These are phyloP conservation scores for Netelia melanura DNA, from an alignment of 2,888 invertebrate genomes.

Conservation along the genomic window DNA sequence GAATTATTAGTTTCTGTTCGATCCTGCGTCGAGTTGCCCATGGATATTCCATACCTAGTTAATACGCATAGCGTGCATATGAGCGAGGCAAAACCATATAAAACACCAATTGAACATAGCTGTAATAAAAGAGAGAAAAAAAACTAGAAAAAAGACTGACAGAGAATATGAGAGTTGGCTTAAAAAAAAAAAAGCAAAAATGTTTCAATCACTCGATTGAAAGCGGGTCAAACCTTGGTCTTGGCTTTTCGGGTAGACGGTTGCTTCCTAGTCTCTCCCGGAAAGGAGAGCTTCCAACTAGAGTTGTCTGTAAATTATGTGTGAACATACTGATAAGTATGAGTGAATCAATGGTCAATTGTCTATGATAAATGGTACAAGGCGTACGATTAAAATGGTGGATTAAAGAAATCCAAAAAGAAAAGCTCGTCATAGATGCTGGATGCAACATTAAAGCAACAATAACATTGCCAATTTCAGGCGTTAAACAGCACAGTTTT, in stretches of 20 bases:
- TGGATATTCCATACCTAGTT: slow-evolving; percentile 25
- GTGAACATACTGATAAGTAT: slow-evolving; percentile 70
- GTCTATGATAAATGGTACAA: slow-evolving; percentile 2
- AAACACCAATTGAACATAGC: slow-evolving; percentile 65
- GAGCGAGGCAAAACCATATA: slow-evolving; percentile 80
- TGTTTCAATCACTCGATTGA: slow-evolving; percentile 59
- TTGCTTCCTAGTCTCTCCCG: slow-evolving; percentile 96
- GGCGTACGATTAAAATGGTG: slow-evolving; percentile 15
- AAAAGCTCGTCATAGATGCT: slow-evolving; percentile 30
- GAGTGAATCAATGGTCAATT: slow-evolving; percentile 53
- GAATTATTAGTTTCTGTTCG: slow-evolving; percentile 32
- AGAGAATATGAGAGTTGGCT: slow-evolving; percentile 34
- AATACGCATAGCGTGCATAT: slow-evolving; percentile 39
- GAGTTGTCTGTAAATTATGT: slow-evolving; percentile 86
- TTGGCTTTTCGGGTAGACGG: slow-evolving; percentile 91
- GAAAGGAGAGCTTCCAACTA: slow-evolving; percentile 92
- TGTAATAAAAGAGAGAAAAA: slow-evolving; percentile 35
- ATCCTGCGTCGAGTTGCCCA: slow-evolving; percentile 10
- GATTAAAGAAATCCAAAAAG: slow-evolving; percentile 8
- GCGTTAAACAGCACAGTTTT: slow-evolving; percentile 24
- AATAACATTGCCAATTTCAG: slow-evolving; percentile 39
- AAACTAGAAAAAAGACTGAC: slow-evolving; percentile 36
- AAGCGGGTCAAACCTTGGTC: slow-evolving; percentile 90
- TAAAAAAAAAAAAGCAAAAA: slow-evolving; percentile 43
- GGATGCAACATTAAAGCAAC: slow-evolving; percentile 59